Conservation (phyloP, 2,113 vertebrate species). For the Trichomycterus rosablanca region DNA sequence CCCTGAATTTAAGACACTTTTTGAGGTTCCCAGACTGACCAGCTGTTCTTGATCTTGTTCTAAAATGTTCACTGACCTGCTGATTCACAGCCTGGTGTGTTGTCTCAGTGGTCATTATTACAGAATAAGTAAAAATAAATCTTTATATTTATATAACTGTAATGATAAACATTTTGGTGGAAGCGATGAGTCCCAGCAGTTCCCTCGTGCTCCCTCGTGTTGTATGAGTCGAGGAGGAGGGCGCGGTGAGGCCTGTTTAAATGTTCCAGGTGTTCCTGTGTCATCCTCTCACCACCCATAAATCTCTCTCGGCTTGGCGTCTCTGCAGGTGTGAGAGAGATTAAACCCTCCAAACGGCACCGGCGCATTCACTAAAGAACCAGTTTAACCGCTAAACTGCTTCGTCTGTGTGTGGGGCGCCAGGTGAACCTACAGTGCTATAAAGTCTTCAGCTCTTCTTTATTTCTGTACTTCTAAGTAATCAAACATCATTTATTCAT, state of each 20-base stretch:
- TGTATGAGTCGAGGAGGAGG: neutral
- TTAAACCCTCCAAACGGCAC: constrained; percentile 61
- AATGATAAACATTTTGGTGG: neutral
- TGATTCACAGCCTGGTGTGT: constrained; percentile 6
- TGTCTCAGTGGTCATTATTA: constrained; percentile 9
- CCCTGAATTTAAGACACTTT: no score
- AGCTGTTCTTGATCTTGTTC: constrained; percentile 51
- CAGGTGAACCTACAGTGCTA: no score
- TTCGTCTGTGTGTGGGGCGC: constrained; percentile 8
- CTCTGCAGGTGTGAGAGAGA: constrained; percentile 63
- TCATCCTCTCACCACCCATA: constrained; percentile 31
- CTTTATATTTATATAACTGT: neutral
- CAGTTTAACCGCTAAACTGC: constrained; percentile 63
- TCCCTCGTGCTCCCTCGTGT: neutral
- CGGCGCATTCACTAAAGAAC: constrained; percentile 56
- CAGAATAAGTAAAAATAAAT: neutral
- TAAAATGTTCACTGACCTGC: constrained; percentile 42
- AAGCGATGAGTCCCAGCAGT: neutral
- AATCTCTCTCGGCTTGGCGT: constrained; percentile 40
- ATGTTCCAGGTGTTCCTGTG: constrained; percentile 43
- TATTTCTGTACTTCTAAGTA: no score
- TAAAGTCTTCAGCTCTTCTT: no score
- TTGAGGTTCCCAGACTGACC: no score
- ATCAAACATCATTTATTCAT: no score
- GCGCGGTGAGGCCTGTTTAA: neutral